Conservation (phyloP, 2,797 vertebrate species). For the Saxicola maurus region DNA sequence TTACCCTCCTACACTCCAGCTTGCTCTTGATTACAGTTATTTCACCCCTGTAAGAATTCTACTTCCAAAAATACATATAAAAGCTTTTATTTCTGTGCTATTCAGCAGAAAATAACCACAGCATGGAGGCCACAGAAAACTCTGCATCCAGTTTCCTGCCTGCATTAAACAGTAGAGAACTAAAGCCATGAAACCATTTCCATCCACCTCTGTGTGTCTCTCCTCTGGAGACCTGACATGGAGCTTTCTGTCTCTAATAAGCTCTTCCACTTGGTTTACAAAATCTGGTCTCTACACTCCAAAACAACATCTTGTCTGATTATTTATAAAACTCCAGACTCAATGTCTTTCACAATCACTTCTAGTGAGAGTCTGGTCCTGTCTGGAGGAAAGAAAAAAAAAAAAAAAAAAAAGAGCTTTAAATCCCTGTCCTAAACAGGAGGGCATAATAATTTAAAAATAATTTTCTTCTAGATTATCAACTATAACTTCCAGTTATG, state of each 20-base stretch:
- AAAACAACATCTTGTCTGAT: neutral
- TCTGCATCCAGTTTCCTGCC: constrained; percentile 37
- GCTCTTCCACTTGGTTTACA: neutral
- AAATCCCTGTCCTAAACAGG: neutral
- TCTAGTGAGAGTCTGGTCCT: neutral
- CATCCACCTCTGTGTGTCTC: neutral
- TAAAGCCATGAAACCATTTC: neutral
- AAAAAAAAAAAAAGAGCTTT: neutral
- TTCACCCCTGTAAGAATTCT: constrained; percentile 34
- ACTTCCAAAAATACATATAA: constrained; percentile 52
- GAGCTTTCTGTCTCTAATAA: neutral
- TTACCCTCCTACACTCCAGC: constrained; percentile 52
- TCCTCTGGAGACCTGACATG: neutral
- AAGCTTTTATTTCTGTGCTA: constrained; percentile 49
- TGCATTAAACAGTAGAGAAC: neutral
- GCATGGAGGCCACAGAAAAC: constrained; percentile 38
- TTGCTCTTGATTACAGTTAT: constrained; percentile 62
- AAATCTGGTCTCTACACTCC: neutral
- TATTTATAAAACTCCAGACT: neutral
- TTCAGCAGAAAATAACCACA: constrained; percentile 62
- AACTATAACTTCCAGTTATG: neutral
- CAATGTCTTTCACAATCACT: neutral
- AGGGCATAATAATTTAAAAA: neutral
- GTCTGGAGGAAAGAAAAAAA: neutral
- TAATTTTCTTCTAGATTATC: neutral